phyloP scores from a whole-genome alignment of 1,140 invertebrate species.

The Drosophila teissieri region DNA sequence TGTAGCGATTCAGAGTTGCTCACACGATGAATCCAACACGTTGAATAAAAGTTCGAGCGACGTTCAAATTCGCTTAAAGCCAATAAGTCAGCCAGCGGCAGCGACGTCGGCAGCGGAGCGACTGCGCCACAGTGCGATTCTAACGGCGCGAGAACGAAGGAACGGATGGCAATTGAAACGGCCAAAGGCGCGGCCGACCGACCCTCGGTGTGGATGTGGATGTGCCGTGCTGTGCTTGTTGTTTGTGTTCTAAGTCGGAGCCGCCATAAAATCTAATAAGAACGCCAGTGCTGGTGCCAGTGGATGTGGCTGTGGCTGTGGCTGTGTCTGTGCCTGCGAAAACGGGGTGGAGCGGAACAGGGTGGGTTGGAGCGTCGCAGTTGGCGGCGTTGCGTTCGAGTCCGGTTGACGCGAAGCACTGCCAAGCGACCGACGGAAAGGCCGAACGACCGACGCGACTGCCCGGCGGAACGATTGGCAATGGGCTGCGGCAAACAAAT shows the following conservation, averaged over 20 bases:
- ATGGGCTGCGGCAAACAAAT: conserved; percentile 68
- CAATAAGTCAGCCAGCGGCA: conserved; percentile 73
- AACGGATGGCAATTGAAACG: conserved; percentile 55
- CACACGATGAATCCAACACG: conserved; percentile 78
- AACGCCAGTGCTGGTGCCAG: conserved; percentile 33
- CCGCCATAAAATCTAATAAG: conserved; percentile 79
- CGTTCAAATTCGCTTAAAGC: conserved; percentile 82
- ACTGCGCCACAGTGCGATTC: conserved; percentile 54
- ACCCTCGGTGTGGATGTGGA: not conserved
- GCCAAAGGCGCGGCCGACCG: conserved; percentile 59
- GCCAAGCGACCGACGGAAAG: conserved; percentile 23
- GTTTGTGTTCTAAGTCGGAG: conserved; percentile 56
- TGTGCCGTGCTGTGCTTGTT: conserved; percentile 10
- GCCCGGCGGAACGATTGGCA: conserved; percentile 61
- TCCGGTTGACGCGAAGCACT: conserved; percentile 67
- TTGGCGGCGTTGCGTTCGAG: conserved; percentile 63
- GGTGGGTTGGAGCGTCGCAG: conserved; percentile 25
- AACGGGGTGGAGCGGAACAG: conserved; percentile 31
- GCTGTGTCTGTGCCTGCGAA: not conserved
- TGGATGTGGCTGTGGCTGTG: not conserved
- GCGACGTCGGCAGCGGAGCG: conserved; percentile 33
- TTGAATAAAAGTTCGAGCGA: conserved; percentile 81
- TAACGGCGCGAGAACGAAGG: conserved; percentile 60
- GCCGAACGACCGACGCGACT: conserved; percentile 1
- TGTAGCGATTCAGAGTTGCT: conserved; percentile 71